Percentiles rank a stretch among this genome's conserved stretches.
phyloP scores from a whole-genome alignment of 2,888 invertebrate species.

The Gastracanthus pulcherrimus region DNA sequence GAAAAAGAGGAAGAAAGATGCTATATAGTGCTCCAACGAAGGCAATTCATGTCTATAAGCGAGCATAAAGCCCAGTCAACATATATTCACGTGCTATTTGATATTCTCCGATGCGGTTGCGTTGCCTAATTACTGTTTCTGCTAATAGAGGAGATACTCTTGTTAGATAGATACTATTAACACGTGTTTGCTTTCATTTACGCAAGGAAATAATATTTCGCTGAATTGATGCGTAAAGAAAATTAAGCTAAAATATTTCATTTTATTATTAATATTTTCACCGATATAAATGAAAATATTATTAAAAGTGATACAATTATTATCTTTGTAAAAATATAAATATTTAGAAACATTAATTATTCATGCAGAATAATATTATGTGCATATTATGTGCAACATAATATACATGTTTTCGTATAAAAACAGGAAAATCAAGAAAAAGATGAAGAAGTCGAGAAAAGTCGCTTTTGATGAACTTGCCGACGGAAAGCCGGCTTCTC shows the following conservation, averaged over 20 bases:
- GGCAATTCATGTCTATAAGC: too few species aligned
- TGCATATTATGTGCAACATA: background rate
- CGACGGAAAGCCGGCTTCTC: background rate
- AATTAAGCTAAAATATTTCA: too few species aligned
- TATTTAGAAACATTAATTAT: too few species aligned
- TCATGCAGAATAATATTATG: background rate
- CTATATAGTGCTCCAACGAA: too few species aligned
- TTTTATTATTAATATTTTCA: too few species aligned
- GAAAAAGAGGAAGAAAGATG: too few species aligned
- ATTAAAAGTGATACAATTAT: too few species aligned
- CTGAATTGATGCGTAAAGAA: background rate
- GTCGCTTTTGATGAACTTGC: conserved; percentile 16
- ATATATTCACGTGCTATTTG: background rate
- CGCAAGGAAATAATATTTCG: too few species aligned
- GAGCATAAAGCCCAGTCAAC: background rate
- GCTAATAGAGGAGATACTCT: background rate
- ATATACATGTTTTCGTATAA: background rate
- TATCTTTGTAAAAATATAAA: too few species aligned
- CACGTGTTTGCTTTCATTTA: background rate
- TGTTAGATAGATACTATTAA: background rate
- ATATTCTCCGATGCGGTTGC: background rate
- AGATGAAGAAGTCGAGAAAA: background rate
- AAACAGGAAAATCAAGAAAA: background rate
- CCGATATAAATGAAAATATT: too few species aligned
- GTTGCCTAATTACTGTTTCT: background rate